Percentiles rank a stretch among this genome's conserved stretches.
phyloP scores from a whole-genome alignment of 2,888 invertebrate species.

The Lydus trimaculatus region DNA sequence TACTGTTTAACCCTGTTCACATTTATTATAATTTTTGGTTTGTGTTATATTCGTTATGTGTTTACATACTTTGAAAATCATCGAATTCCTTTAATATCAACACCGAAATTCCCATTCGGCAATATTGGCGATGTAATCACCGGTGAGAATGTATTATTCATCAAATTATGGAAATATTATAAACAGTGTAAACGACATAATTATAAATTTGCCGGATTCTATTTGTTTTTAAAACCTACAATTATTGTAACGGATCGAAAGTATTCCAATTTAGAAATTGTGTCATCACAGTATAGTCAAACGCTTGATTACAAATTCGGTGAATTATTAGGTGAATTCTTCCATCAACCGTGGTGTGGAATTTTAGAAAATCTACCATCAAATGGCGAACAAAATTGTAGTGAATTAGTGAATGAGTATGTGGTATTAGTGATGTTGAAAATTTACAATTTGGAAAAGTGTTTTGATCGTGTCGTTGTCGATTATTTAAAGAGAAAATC shows the following conservation, averaged over 20 bases:
- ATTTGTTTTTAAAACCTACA: conserved; percentile 40
- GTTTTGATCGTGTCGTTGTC: neutral
- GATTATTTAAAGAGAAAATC: neutral
- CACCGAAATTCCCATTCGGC: conserved; percentile 42
- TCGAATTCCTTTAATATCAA: conserved; percentile 25
- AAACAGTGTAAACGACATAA: conserved; percentile 40
- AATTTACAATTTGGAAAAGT: neutral
- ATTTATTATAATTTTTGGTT: conserved; percentile 19
- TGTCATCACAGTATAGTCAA: neutral
- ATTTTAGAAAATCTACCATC: neutral
- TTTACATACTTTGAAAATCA: conserved; percentile 27
- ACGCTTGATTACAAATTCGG: neutral
- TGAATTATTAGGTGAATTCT: neutral
- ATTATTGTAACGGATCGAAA: conserved; percentile 33
- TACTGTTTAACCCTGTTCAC: conserved; percentile 26
- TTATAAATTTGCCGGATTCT: conserved; percentile 40
- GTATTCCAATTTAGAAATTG: neutral
- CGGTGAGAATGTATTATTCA: conserved; percentile 33
- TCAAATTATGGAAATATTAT: conserved; percentile 41
- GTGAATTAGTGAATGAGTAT: neutral
- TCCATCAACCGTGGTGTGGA: neutral
- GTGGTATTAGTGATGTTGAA: neutral
- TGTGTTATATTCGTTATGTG: conserved; percentile 22
- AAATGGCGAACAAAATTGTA: neutral
- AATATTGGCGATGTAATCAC: conserved; percentile 40